These are phyloP conservation scores for Dioctria rufipes DNA, from an alignment of 2,888 invertebrate species.

Conservation along the genomic window DNA sequence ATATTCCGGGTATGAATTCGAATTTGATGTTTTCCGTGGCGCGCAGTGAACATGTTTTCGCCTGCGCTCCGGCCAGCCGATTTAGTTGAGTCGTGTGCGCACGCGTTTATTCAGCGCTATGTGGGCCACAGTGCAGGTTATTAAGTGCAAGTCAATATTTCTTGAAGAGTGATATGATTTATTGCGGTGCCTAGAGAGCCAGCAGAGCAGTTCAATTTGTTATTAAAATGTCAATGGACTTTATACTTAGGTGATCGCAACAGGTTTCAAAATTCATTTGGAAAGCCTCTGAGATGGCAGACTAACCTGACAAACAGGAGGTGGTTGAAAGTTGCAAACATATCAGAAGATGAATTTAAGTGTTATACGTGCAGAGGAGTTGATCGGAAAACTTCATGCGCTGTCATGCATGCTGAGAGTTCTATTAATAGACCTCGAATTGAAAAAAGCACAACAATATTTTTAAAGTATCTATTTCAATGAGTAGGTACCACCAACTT, in stretches of 20 bases:
- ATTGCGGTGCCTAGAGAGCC: conserved; percentile 19
- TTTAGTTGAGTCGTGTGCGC: conserved; percentile 11
- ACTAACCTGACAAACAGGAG: conserved; percentile 36
- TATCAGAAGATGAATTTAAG: no score
- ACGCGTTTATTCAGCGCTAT: conserved; percentile 24
- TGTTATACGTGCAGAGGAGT: no score
- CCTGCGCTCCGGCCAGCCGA: background rate
- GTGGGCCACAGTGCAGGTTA: conserved; percentile 48
- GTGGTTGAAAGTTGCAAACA: background rate
- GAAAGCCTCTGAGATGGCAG: conserved; percentile 2
- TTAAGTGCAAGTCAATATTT: conserved; percentile 51
- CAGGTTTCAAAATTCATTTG: conserved; percentile 42
- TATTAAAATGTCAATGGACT: conserved; percentile 53
- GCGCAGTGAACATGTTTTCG: conserved; percentile 18
- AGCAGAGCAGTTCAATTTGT: conserved; percentile 46
- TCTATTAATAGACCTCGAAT: no score
- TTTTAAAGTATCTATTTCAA: no score
- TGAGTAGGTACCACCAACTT: no score
- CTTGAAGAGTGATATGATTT: conserved; percentile 53
- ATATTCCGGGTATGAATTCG: conserved; percentile 6
- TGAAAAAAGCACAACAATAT: no score
- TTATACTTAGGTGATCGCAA: conserved; percentile 20
- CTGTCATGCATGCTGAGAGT: no score
- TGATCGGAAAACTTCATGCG: no score
- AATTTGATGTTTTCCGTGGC: background rate